Percentiles rank a stretch among this genome's conserved stretches.
These are phyloP conservation scores for Oncopodura yosiiana DNA, from an alignment of 1,140 invertebrate species.

Conservation along the genomic window DNA sequence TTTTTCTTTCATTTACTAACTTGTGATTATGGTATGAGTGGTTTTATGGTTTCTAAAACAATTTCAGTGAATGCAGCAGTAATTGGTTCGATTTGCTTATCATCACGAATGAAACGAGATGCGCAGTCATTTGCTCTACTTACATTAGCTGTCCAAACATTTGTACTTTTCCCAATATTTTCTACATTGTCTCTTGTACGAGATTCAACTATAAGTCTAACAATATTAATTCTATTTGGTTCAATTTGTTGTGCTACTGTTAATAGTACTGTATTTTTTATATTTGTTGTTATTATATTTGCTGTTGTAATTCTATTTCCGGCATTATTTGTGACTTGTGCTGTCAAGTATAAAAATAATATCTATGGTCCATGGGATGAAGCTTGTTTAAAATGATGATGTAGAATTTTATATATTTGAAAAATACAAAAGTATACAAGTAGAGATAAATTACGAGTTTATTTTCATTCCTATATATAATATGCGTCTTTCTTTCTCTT, in stretches of 20 bases:
- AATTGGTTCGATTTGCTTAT: constrained; percentile 86
- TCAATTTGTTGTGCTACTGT: constrained; percentile 10
- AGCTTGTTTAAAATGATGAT: too few species aligned
- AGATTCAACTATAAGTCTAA: constrained; percentile 38
- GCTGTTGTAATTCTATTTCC: constrained; percentile 7
- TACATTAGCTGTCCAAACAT: constrained; percentile 71
- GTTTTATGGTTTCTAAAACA: constrained; percentile 68
- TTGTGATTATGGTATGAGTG: constrained; percentile 78
- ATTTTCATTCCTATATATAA: too few species aligned
- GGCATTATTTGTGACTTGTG: background rate
- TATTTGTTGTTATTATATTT: constrained; percentile 8
- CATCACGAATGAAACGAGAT: constrained; percentile 73
- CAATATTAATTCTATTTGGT: constrained; percentile 39
- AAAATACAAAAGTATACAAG: too few species aligned
- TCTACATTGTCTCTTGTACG: constrained; percentile 50
- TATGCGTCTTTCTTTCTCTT: too few species aligned
- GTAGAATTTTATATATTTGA: too few species aligned
- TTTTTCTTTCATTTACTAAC: constrained; percentile 79
- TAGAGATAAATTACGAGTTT: too few species aligned
- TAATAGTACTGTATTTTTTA: constrained; percentile 11
- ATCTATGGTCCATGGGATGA: constrained; percentile 33
- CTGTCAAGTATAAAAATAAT: constrained; percentile 18
- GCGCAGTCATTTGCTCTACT: constrained; percentile 80
- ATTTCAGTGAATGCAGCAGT: constrained; percentile 78
- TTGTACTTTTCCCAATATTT: constrained; percentile 77